Percentiles rank a stretch among this genome's conserved stretches.
Conservation (phyloP, 1,140 invertebrate species). For the Trachelipus rathkii region DNA sequence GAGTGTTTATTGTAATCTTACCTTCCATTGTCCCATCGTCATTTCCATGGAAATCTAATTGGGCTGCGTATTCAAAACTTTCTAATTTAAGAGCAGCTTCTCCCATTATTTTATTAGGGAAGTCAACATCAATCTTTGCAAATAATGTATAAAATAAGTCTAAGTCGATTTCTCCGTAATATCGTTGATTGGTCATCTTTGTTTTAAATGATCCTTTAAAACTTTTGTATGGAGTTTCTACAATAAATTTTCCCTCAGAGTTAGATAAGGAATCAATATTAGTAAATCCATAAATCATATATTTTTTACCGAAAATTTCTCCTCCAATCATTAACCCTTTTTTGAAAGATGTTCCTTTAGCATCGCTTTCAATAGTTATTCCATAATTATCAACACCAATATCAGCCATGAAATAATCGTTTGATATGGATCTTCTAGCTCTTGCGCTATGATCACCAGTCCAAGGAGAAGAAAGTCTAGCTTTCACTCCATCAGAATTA, state of each 20-base stretch:
- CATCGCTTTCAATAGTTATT: conserved; percentile 34
- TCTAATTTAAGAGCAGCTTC: background rate
- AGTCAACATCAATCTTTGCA: background rate
- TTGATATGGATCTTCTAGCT: conserved; percentile 31
- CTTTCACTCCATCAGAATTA: conserved; percentile 39
- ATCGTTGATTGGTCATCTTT: background rate
- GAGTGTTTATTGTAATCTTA: background rate
- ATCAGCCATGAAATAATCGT: conserved; percentile 37
- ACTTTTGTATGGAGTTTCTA: conserved; percentile 33
- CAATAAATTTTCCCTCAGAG: conserved; percentile 38
- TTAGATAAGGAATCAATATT: conserved; percentile 30
- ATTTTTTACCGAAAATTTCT: conserved; percentile 35
- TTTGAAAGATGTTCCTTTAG: conserved; percentile 26
- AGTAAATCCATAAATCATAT: conserved; percentile 30
- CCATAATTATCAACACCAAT: conserved; percentile 39
- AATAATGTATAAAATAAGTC: background rate
- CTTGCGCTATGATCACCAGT: conserved; percentile 33
- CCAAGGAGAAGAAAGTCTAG: conserved; percentile 25
- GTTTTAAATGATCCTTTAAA: conserved; percentile 27
- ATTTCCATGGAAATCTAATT: background rate
- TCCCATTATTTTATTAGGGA: background rate
- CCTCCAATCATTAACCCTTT: conserved; percentile 33
- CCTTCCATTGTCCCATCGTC: background rate
- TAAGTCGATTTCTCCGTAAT: background rate
- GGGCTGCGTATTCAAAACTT: background rate